Base-by-base conservation (phyloP, 1,140 invertebrate genomes). In the Chymomyza costata region DNA sequence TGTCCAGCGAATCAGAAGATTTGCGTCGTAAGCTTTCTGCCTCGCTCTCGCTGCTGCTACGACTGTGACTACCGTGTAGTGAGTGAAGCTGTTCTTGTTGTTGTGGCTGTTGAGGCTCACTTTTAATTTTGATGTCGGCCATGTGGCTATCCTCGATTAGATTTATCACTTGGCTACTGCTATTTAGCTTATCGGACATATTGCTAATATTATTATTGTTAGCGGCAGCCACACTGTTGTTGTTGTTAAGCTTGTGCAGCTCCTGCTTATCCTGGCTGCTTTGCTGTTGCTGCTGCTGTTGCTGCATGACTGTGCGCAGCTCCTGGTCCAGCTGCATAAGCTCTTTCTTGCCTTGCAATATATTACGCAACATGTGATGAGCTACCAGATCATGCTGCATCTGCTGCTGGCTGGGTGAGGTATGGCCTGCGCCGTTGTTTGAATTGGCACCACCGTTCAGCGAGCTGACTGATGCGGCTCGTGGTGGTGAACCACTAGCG, bases 331-430 rank as follows among this genome's bases (percentile, higher is more conserved):
- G 86, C 35, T 90, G 89, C 80, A 92, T 86, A 19, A 92, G 85
- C 59, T 92, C 92, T 84, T 94, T 93, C 78, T 94, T 94, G 32
- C 91, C 93, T 83, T 94, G 93, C 39, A 94, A 88, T 71, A 95
- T 94, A 68, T 94, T 93, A 25, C 93, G 88, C 45, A 94, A 88
- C 90, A 94, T 94, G 84, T 94, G 92, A 85, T 94, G 91, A 38
- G 91, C 92, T 65, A 93, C 89, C 67, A 93, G 91, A 14, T 92
- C 90, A 69, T 89, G 85, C 51, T 81, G 66, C 87, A 88, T 52
- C 6, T 65, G 62, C 3, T 65, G 70, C 7, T 68, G 64, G 43
- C 13, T 58, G 48, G 44, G 44, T 30, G 8, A 19, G 13, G 15
- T 44, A 48, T 62, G 61, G 3, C n/a, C n/a, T n/a, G n/a, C n/a